Percentiles rank a stretch among this genome's conserved stretches.
These are phyloP conservation scores for Oryzias javanicus DNA, from an alignment of 2,113 vertebrate genomes.

Conservation along the genomic window DNA sequence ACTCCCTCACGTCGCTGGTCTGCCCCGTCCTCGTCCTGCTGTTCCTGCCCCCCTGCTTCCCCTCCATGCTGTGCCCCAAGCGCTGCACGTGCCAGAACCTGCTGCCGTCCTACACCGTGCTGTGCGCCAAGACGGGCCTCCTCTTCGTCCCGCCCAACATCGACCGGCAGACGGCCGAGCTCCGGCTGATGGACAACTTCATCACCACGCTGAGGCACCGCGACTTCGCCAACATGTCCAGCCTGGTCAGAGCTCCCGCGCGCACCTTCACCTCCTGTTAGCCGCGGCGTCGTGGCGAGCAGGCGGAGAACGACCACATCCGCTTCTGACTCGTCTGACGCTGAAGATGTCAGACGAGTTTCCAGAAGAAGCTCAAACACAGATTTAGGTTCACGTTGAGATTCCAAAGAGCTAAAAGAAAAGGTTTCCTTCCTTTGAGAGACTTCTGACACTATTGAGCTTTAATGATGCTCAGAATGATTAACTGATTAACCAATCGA, in stretches of 20 bases:
- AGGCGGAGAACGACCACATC: neutral
- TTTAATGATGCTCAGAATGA: no score
- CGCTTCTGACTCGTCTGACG: no score
- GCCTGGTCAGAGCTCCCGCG: slow-evolving; percentile 61
- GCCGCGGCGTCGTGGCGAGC: no score
- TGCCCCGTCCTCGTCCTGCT: slow-evolving; percentile 32
- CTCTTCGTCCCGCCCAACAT: slow-evolving; percentile 83
- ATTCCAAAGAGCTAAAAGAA: no score
- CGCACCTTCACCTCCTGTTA: neutral
- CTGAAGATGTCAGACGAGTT: no score
- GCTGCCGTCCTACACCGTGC: slow-evolving; percentile 82
- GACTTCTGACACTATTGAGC: no score
- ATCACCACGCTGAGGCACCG: slow-evolving; percentile 81
- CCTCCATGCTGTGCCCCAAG: slow-evolving; percentile 80
- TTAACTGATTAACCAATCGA: no score
- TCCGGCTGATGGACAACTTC: slow-evolving; percentile 85
- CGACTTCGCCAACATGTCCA: slow-evolving; percentile 86
- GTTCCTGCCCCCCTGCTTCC: slow-evolving; percentile 51
- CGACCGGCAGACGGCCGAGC: slow-evolving; percentile 82
- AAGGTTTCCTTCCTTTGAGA: no score
- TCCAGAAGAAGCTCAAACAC: no score
- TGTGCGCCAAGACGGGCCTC: slow-evolving; percentile 83
- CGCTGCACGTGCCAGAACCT: slow-evolving; percentile 85
- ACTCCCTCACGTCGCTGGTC: slow-evolving; percentile 15
- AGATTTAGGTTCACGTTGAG: no score